A percentile compares a stretch with the other conserved stretches of the same genome.
phyloP scores from a whole-genome alignment of 2,113 vertebrate species.

The Micronycteris hirsuta region DNA sequence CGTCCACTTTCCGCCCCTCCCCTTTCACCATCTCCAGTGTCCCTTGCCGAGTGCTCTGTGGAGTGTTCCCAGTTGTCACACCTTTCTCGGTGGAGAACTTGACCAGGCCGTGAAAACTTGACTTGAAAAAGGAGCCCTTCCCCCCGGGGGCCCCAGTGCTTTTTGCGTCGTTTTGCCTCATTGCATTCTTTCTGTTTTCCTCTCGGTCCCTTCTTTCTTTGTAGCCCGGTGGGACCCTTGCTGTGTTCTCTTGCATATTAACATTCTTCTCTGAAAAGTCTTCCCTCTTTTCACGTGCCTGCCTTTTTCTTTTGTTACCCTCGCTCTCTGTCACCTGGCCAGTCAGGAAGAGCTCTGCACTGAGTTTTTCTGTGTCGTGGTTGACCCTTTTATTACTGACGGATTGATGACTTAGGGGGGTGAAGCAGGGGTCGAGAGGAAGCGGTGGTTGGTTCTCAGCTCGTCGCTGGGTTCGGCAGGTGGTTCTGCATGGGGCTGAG shows the following conservation, averaged over 20 bases:
- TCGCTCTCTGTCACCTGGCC: neutral
- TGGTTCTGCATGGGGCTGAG: neutral
- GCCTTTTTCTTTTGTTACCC: neutral
- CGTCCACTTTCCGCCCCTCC: neutral
- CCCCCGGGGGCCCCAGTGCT: neutral
- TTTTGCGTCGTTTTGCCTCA: neutral
- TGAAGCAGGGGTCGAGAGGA: neutral
- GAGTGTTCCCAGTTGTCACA: neutral
- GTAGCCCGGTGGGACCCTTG: neutral
- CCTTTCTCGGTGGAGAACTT: slow-evolving; percentile 14
- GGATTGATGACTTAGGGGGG: neutral
- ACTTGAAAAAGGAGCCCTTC: neutral
- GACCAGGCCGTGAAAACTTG: neutral
- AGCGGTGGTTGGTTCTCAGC: neutral
- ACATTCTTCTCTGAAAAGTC: slow-evolving; percentile 13
- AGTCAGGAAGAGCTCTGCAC: neutral
- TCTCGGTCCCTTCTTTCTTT: neutral
- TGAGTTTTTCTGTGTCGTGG: neutral
- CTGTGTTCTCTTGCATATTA: neutral
- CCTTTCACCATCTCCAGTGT: neutral
- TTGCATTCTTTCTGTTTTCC: neutral
- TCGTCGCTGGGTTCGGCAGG: neutral
- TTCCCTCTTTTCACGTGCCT: neutral
- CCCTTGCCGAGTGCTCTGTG: neutral
- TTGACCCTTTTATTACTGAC: neutral